A percentile compares a stretch with the other conserved stretches of the same genome.
Conservation (phyloP, 2,113 vertebrate genomes). For the Amphiprion percula region DNA sequence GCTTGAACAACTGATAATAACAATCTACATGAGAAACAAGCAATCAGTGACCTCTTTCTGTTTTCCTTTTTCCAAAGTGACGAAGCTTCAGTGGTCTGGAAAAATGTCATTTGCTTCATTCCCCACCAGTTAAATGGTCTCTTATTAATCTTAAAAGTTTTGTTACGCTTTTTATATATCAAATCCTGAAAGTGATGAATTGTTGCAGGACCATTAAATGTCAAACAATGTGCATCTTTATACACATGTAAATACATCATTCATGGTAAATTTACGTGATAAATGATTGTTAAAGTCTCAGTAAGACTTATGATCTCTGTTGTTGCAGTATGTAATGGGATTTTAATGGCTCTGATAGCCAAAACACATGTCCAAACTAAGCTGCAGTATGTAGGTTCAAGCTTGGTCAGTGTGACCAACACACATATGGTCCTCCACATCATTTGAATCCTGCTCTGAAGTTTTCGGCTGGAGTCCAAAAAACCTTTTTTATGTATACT, state of each 20-base stretch:
- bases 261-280: conserved; percentile 70
- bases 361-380: conserved; percentile 77
- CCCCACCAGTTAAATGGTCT: conserved; percentile 1
- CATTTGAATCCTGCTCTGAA: conserved; percentile 23
- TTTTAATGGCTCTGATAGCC: conserved; percentile 79
- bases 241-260: conserved; percentile 63
- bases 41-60: conserved; percentile 17
- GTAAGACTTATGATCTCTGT: conserved; percentile 63
- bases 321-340: conserved; percentile 74
- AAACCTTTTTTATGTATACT: conserved; percentile 30
- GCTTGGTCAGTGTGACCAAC: conserved; percentile 51
- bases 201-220: conserved; percentile 55
- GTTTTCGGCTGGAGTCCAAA: conserved; percentile 35
- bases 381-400: conserved; percentile 55
- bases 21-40: conserved; percentile 50
- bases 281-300: conserved; percentile 54
- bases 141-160: conserved; percentile 28
- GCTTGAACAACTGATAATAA: conserved; percentile 57
- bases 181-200: conserved; percentile 53
- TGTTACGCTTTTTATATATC: conserved; percentile 1
- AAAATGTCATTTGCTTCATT: conserved; percentile 36
- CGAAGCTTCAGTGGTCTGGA: conserved; percentile 32
- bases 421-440: conserved; percentile 58
- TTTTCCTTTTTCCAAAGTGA: conserved; percentile 3
- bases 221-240: conserved; percentile 52